Base-by-base conservation (phyloP, 37 sponge, comb jelly and placozoan species). In the Chondrosia reniformis region DNA sequence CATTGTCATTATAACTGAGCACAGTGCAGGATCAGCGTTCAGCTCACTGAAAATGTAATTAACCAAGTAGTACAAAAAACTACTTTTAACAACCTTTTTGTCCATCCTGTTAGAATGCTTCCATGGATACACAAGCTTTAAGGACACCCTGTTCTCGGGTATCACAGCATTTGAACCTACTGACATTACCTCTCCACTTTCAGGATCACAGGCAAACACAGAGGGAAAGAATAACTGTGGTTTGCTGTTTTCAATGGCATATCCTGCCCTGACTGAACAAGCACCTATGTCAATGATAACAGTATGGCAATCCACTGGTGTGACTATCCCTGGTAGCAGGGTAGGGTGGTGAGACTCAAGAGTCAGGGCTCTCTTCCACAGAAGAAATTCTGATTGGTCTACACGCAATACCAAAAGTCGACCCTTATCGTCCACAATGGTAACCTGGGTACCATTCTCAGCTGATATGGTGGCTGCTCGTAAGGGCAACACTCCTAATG, bases 221-320 rank as follows among this genome's bases (percentile, higher is more conserved):
- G 76, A 64, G n/a, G 93, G 93, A 17, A 93, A 88, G 59, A 86
- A 93, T 33, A 93, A 42, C 52, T 89, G 86, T 0, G 93, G 93
- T 34, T 89, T 86, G 43, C 84, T 46, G 78, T 85, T 56, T 1
- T 84, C 85, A 17, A 57, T 72, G 0, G 78, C 87, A 49, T 83
- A 78, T 24, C 94, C 94, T 34, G 90, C 94, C 32, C 94, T 69
- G 5, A 89, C 79, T 30, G 94, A 89, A 30, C 74, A 84, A 2
- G 91, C 79, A 0, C 94, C 94, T 55, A 93, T 79, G 37, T 93
- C 94, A 24, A 93, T 76, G 45, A 92, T 84, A 38, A 89, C 41
- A 33, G 76, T 75, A 33, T 69, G 8, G 12, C 72, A 43, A 5
- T 6, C 30, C 33, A 84, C 61, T 17, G 83, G 74, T 6, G 55